Conservation (phyloP, 2,797 vertebrate species). For the Babyrousa celebensis region DNA sequence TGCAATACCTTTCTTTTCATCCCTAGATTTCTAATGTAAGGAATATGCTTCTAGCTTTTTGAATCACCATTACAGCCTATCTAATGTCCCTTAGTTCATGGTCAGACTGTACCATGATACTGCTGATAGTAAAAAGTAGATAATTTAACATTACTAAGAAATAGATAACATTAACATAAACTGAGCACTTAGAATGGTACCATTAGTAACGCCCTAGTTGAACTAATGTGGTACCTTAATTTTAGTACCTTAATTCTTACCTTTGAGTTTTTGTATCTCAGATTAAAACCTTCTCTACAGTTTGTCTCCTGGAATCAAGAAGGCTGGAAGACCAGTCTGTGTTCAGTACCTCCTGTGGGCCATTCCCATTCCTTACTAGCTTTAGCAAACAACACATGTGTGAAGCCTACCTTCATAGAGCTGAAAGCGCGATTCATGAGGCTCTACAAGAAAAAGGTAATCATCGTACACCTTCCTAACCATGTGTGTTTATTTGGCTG, state of each 20-base stretch:
- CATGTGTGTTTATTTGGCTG: background rate
- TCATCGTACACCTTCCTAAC: background rate
- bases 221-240: background rate
- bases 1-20: constrained; percentile 16
- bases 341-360: constrained; percentile 96
- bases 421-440: constrained; percentile 95
- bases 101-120: background rate
- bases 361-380: constrained; percentile 96
- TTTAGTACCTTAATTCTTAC: constrained; percentile 71
- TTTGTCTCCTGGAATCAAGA: constrained; percentile 99
- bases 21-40: constrained; percentile 10
- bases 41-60: constrained; percentile 58
- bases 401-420: constrained; percentile 95
- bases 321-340: constrained; percentile 98
- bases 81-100: constrained; percentile 32
- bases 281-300: constrained; percentile 95
- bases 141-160: constrained; percentile 1
- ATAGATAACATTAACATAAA: background rate
- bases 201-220: background rate
- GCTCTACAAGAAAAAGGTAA: constrained; percentile 97
- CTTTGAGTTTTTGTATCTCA: constrained; percentile 86
- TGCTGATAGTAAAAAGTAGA: background rate
- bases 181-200: background rate
- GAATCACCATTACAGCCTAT: background rate
- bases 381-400: constrained; percentile 98